Evolutionary conservation across 2,113 vertebrate genomes (phyloP).

Genomic region (Cariama cristata): DNA sequence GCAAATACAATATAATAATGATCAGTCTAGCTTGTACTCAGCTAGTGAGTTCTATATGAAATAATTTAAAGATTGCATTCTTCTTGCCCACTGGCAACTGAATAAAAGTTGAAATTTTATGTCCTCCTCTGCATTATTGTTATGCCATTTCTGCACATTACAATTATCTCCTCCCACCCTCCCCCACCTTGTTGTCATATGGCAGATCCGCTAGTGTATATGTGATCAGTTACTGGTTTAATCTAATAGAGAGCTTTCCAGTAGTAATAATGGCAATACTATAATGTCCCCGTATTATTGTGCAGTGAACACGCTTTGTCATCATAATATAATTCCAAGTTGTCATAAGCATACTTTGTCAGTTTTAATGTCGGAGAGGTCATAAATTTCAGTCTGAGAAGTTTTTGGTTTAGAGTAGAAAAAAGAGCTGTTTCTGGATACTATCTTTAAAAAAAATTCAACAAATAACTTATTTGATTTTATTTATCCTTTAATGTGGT

Average conservation of each 20-base stretch:
- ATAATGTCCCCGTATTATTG: background rate
- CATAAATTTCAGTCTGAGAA: slow-evolving; percentile 10
- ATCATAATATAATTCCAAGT: background rate
- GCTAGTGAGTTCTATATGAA: background rate
- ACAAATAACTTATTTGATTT: slow-evolving; percentile 5
- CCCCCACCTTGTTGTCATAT: background rate
- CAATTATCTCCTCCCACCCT: background rate
- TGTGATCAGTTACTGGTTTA: background rate
- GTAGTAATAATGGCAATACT: background rate
- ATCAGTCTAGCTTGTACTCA: background rate
- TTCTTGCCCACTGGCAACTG: background rate
- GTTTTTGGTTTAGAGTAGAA: background rate
- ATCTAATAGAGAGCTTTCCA: background rate
- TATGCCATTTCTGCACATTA: background rate
- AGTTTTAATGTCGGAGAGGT: background rate
- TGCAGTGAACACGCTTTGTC: background rate
- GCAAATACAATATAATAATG: background rate
- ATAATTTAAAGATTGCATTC: background rate
- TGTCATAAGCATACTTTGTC: background rate
- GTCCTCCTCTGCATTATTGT: background rate
- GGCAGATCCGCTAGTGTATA: accelerated
- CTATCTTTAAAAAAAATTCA: background rate
- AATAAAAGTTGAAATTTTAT: background rate
- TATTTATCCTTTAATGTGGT: slow-evolving; percentile 59
- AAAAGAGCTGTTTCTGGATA: background rate